phyloP scores from a whole-genome alignment of 2,888 invertebrate species.

The Palloptera scutellata region DNA sequence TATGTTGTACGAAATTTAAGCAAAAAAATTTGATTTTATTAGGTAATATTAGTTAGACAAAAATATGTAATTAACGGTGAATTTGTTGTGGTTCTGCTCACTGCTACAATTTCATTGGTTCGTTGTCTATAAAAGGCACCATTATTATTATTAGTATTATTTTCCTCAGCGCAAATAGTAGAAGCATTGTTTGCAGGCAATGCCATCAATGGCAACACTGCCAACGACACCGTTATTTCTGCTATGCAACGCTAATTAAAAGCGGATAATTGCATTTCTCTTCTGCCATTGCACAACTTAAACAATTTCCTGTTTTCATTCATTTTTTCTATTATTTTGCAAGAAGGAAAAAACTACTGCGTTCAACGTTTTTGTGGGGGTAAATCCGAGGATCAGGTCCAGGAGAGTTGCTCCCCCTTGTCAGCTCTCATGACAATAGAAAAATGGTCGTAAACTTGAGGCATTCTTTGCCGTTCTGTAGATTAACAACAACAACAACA shows the following conservation, averaged over 20 bases:
- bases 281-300: conserved; percentile 17
- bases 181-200: conserved; percentile 11
- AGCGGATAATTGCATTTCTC: conserved; percentile 30
- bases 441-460: neutral
- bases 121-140: conserved; percentile 1
- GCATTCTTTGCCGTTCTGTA: neutral
- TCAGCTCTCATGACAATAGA: conserved; percentile 16
- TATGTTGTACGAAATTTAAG: too few relatives aligned
- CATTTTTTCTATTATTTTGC: neutral
- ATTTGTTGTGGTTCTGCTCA: too few relatives aligned
- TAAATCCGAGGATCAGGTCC: too few relatives aligned
- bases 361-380: too few relatives aligned
- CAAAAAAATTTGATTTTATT: too few relatives aligned
- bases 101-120: too few relatives aligned
- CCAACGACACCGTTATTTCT: neutral
- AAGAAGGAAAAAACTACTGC: too few relatives aligned
- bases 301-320: conserved; percentile 20
- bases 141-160: neutral
- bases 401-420: neutral
- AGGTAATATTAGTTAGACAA: too few relatives aligned
- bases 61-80: too few relatives aligned
- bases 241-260: conserved; percentile 26
- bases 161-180: neutral
- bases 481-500: neutral
- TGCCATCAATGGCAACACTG: neutral